phyloP scores from a whole-genome alignment of 2,888 invertebrate genomes.

The Cantharis lateralis region DNA sequence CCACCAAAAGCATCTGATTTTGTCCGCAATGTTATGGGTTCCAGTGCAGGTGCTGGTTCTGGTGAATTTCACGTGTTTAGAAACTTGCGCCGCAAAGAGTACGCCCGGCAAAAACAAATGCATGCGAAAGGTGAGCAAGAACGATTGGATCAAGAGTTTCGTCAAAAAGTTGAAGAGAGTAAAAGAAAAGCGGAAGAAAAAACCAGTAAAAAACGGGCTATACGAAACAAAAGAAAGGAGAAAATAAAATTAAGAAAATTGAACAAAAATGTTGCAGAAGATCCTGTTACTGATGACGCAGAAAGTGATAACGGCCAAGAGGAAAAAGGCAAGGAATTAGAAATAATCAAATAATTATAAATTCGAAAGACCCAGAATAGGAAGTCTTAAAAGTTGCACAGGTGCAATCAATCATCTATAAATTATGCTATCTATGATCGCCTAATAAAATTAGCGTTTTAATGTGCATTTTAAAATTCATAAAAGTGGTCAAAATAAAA shows the following conservation, averaged over 20 bases:
- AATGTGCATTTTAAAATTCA: neutral
- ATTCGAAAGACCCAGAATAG: neutral
- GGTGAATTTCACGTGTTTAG: constrained; percentile 99
- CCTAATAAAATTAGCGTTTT: neutral
- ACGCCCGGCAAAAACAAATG: constrained; percentile 92
- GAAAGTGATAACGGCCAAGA: constrained; percentile 10
- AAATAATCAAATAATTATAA: neutral
- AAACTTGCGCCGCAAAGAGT: constrained; percentile 93
- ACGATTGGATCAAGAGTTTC: constrained; percentile 81
- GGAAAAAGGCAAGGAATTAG: neutral
- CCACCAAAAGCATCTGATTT: constrained; percentile 86
- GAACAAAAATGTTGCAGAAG: constrained; percentile 50
- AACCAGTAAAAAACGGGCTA: constrained; percentile 91
- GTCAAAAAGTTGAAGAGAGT: constrained; percentile 78
- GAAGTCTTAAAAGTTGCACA: neutral
- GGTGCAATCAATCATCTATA: neutral
- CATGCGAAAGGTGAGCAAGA: constrained; percentile 90
- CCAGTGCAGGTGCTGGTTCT: constrained; percentile 98
- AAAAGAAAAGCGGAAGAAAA: constrained; percentile 71
- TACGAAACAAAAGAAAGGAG: constrained; percentile 79
- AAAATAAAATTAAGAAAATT: constrained; percentile 48
- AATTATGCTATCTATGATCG: neutral
- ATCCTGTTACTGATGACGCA: constrained; percentile 43
- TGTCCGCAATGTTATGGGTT: constrained; percentile 99
- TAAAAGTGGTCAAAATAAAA: neutral